Conservation (phyloP, 2,888 invertebrate genomes). For the Dicycla oo region DNA sequence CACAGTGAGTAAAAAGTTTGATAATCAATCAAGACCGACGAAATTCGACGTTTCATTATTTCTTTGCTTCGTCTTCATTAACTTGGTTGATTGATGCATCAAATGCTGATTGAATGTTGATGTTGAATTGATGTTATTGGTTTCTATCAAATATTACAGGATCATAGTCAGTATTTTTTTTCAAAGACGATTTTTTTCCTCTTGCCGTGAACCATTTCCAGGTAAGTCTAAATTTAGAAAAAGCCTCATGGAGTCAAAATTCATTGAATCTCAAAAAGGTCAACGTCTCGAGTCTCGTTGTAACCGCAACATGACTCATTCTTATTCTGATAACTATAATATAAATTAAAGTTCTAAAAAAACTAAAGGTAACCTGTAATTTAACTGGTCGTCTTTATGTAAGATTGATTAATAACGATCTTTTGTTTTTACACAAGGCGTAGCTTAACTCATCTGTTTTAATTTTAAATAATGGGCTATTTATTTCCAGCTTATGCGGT, state of each 20-base stretch:
- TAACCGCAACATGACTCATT: slow-evolving; percentile 57
- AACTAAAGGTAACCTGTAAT: slow-evolving; percentile 35
- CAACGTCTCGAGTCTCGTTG: slow-evolving; percentile 52
- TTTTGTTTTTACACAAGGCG: slow-evolving; percentile 33
- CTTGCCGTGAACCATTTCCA: slow-evolving; percentile 34
- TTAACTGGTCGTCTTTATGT: slow-evolving; percentile 1
- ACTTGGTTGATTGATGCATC: not conserved
- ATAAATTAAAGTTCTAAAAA: slow-evolving; percentile 37
- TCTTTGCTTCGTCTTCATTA: not conserved
- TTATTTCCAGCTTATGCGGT: slow-evolving; percentile 11
- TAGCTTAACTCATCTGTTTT: slow-evolving; percentile 2
- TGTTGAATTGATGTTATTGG: too few species aligned
- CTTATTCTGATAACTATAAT: slow-evolving; percentile 47
- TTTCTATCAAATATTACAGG: not conserved
- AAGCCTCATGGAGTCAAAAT: slow-evolving; percentile 30
- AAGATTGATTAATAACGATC: slow-evolving; percentile 44
- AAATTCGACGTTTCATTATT: not conserved
- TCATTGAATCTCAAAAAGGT: slow-evolving; percentile 55
- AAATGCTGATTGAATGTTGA: too few species aligned
- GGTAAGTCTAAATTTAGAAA: slow-evolving; percentile 47
- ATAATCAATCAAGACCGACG: not conserved
- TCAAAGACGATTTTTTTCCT: slow-evolving; percentile 13
- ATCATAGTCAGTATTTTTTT: not conserved
- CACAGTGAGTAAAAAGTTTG: not conserved
- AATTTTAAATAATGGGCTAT: slow-evolving; percentile 13